A percentile compares a stretch with the other conserved stretches of the same genome.
phyloP scores from a whole-genome alignment of 2,888 invertebrate species.

The Pyrrhosoma nymphula region DNA sequence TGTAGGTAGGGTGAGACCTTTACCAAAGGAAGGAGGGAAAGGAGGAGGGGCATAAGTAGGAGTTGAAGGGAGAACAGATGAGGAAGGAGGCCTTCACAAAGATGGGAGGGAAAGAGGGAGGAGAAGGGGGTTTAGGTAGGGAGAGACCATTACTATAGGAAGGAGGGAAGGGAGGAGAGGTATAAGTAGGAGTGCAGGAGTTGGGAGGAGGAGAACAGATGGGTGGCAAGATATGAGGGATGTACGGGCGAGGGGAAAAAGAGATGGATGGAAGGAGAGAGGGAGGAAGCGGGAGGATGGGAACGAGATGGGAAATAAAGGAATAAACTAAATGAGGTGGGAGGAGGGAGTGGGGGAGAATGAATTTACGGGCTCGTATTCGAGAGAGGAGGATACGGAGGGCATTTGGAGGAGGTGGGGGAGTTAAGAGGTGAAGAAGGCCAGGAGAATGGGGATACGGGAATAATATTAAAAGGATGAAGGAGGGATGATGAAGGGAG shows the following conservation, averaged over 20 bases:
- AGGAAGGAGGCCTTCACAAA: background rate
- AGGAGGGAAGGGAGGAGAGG: background rate
- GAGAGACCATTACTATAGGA: background rate
- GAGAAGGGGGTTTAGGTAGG: background rate
- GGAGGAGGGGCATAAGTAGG: background rate
- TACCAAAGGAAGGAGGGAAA: background rate
- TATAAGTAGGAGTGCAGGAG: background rate
- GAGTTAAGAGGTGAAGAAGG: background rate
- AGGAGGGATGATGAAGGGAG: background rate
- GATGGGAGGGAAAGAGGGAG: background rate
- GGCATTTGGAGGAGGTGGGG: background rate
- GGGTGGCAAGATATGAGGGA: constrained; percentile 15
- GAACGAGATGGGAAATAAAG: constrained; percentile 40
- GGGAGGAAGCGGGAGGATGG: background rate
- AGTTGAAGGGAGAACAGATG: background rate
- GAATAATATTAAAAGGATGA: constrained; percentile 12
- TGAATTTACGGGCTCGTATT: constrained; percentile 20
- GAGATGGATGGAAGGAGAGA: background rate
- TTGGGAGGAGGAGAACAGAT: background rate
- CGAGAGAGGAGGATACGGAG: background rate
- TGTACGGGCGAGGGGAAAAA: background rate
- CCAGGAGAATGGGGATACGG: background rate
- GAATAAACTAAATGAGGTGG: constrained; percentile 42
- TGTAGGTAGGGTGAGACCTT: background rate
- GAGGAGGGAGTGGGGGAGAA: constrained; percentile 1